These are phyloP conservation scores for Strigamia crassipes DNA, from an alignment of 2,888 invertebrate genomes.

Conservation along the genomic window DNA sequence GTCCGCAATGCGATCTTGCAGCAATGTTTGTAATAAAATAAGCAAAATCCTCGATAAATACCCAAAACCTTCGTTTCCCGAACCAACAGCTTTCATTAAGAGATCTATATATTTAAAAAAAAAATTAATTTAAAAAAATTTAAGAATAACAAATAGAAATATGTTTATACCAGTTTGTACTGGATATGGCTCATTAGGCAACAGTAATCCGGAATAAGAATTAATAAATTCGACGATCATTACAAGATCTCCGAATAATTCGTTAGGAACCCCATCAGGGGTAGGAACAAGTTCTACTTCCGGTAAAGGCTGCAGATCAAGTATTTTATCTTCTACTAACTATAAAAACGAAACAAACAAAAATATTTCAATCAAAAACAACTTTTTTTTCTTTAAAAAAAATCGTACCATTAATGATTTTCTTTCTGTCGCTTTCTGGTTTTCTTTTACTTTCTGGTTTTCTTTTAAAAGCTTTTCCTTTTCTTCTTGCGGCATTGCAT, in stretches of 20 bases:
- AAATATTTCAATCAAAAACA: background rate
- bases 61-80: slow-evolving; percentile 43
- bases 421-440: background rate
- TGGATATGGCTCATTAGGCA: slow-evolving; percentile 55
- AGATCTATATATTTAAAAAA: slow-evolving; percentile 8
- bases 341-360: background rate
- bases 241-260: slow-evolving; percentile 59
- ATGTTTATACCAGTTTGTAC: slow-evolving; percentile 10
- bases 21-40: slow-evolving; percentile 43
- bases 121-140: background rate
- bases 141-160: background rate
- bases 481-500: background rate
- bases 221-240: slow-evolving; percentile 60
- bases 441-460: no score
- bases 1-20: slow-evolving; percentile 44
- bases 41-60: slow-evolving; percentile 44
- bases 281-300: slow-evolving; percentile 56
- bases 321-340: background rate
- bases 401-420: background rate
- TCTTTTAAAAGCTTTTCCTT: background rate
- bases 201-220: slow-evolving; percentile 57
- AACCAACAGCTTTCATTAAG: slow-evolving; percentile 36
- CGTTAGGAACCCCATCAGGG: slow-evolving; percentile 58
- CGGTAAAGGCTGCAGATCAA: slow-evolving; percentile 55
- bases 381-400: background rate